Evolutionary conservation across 2,113 vertebrate genomes (phyloP).

Genomic region (Dinomys branickii): DNA sequence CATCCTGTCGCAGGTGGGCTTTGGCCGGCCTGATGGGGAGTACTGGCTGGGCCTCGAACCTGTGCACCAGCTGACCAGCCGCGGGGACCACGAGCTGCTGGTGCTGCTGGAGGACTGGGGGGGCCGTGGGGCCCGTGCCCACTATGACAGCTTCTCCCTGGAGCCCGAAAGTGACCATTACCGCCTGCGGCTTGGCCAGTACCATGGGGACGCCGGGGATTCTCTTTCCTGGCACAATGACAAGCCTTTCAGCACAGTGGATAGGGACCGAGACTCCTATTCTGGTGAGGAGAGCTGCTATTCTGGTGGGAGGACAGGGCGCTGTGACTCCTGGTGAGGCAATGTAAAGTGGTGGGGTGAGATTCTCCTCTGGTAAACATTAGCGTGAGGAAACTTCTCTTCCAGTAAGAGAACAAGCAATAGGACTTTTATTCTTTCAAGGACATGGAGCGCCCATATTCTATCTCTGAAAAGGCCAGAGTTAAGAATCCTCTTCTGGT

Average conservation of each 20-base stretch:
- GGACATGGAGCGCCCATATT: not conserved
- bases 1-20: constrained; percentile 88
- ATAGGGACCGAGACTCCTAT: constrained; percentile 92
- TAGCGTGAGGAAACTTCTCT: not conserved
- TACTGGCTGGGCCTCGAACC: constrained; percentile 95
- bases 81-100: constrained; percentile 86
- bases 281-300: constrained; percentile 83
- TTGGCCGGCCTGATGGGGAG: constrained; percentile 93
- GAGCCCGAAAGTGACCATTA: constrained; percentile 93
- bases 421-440: constrained; percentile 50
- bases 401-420: not conserved
- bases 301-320: not conserved
- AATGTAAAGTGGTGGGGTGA: not conserved
- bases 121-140: constrained; percentile 89
- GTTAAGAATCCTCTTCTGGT: not conserved
- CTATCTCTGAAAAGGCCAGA: constrained; percentile 14
- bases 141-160: constrained; percentile 91
- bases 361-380: constrained; percentile 84
- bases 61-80: constrained; percentile 89
- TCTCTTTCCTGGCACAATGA: constrained; percentile 95
- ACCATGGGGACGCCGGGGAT: constrained; percentile 92
- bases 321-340: not conserved
- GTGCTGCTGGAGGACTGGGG: constrained; percentile 94
- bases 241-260: constrained; percentile 94
- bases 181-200: constrained; percentile 91